Evolutionary conservation across 2,888 invertebrate genomes (phyloP), one percentile per base, ranked within the genome.

Genomic region (Liopterus haemorrhoidalis): DNA sequence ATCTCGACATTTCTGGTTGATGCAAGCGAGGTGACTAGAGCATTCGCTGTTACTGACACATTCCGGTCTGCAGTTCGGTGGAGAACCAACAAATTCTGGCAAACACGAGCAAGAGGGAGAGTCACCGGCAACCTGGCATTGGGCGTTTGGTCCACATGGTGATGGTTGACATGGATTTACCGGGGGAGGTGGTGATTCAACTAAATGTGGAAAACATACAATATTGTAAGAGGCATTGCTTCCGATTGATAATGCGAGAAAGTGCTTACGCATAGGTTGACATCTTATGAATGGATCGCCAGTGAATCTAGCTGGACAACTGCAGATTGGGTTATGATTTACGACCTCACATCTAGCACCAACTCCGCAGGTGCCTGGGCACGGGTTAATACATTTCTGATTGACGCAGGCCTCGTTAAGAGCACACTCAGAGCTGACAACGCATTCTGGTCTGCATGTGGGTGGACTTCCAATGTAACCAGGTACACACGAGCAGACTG

Each of bases 41-140:
- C 87, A 88, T 65, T 88, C 86, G 5, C 79, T 76, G 61, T 85
- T 87, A 52, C 80, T 80, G 30, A 82, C 74, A 64, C 89, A 90
- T 69, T 88, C 88, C 3, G 86, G 86, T 53, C 81, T 74, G 58
- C 87, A 88, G 55, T 82, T 78, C 2, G 86, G 86, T 25, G 87
- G 85, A 18, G 77, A 69, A 19, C 85, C 85, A 30, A 75, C 68
- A 57, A 76, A 83, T 50, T 76, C 78, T 38, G 73, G 70, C 19
- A 80, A 68, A 58, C 89, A 89, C 8, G 85, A 81, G 61, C 89
- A 89, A 2, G 83, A 79, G 0, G 85, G 83, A 22, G 78, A 71
- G 27, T 78, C 80, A 33, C 78, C 78, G 8, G 73, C 67, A 50
- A 79, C 74, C 60, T 77, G 78, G 58, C 87, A 88, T 59, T 82